phyloP scores from a whole-genome alignment of 2,888 invertebrate species.

The Sphaerophoria taeniata region DNA sequence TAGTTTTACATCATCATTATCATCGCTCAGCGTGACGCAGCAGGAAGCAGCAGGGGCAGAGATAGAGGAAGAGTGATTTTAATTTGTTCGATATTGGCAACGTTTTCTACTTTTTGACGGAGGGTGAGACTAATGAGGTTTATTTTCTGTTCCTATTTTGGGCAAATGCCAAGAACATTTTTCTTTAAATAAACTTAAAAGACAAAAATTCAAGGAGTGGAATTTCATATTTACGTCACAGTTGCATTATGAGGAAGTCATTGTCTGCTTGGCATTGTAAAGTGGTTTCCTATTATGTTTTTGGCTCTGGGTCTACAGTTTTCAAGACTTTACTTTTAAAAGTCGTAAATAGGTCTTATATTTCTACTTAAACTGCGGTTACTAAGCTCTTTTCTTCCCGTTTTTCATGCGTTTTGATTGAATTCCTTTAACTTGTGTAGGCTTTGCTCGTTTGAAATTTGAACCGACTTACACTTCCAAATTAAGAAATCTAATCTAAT shows the following conservation, averaged over 20 bases:
- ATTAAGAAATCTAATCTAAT: too few relatives aligned
- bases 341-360: too few relatives aligned
- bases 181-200: not conserved
- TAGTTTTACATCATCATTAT: not conserved
- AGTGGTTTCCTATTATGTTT: not conserved
- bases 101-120: not conserved
- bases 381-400: too few relatives aligned
- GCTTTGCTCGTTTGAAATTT: too few relatives aligned
- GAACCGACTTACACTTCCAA: too few relatives aligned
- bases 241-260: conserved; percentile 2
- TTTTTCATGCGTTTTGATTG: too few relatives aligned
- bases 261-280: conserved; percentile 16
- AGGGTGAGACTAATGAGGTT: conserved; percentile 32
- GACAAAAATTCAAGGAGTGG: not conserved
- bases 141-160: conserved; percentile 25
- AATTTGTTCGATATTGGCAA: conserved; percentile 48
- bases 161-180: conserved; percentile 18
- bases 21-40: not conserved
- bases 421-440: too few relatives aligned
- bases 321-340: too few relatives aligned
- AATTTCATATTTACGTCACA: not conserved
- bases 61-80: conserved; percentile 4
- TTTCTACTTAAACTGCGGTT: too few relatives aligned
- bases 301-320: too few relatives aligned
- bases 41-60: not conserved